Evolutionary conservation across 2,113 vertebrate species (phyloP).

Genomic region (Struthio camelus): DNA sequence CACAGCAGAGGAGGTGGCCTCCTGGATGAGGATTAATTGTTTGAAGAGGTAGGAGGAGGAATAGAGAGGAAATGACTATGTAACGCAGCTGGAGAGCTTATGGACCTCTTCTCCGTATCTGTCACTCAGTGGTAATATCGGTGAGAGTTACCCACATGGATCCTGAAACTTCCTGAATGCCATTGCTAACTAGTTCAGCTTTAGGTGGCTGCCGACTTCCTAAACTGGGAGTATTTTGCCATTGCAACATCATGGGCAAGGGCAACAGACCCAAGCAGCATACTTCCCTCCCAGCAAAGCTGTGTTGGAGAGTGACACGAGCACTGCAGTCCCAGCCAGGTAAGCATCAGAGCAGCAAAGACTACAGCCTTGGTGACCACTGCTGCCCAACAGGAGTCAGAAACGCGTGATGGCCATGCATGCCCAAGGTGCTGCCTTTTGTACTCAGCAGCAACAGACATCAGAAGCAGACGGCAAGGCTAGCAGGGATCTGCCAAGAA

Average conservation of each 20-base stretch:
- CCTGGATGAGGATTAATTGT: background rate
- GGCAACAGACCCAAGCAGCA: background rate
- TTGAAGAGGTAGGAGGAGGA: background rate
- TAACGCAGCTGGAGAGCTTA: background rate
- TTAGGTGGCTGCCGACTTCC: fast-evolving
- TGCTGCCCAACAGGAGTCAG: background rate
- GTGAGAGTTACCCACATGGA: background rate
- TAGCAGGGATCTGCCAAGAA: background rate
- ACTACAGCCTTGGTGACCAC: background rate
- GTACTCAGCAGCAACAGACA: background rate
- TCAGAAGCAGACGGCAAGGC: background rate
- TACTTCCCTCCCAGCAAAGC: background rate
- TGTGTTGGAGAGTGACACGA: fast-evolving
- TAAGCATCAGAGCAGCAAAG: background rate
- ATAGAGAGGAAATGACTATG: no score
- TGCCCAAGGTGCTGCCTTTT: background rate
- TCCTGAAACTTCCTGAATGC: background rate
- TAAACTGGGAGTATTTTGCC: background rate
- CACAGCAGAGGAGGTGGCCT: background rate
- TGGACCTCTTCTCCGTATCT: background rate
- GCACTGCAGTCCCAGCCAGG: background rate
- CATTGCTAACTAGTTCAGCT: background rate
- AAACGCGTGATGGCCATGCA: fast-evolving
- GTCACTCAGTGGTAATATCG: background rate
- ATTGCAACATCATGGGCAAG: background rate